phyloP scores from a whole-genome alignment of 2,797 vertebrate species.

The Sternotherus odoratus region DNA sequence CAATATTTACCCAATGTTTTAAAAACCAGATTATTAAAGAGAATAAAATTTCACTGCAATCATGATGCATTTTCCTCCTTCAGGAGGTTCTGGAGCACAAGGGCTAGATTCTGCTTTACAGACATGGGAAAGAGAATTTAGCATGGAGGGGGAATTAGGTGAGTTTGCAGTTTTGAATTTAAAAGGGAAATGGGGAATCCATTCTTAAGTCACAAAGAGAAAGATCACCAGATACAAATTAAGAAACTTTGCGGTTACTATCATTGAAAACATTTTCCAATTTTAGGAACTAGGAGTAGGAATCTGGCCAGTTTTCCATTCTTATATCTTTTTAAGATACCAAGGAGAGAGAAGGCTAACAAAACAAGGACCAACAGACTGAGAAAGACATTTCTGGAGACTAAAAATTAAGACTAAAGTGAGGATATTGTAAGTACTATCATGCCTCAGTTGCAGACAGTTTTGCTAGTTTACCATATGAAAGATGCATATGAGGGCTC shows the following conservation, averaged over 20 bases:
- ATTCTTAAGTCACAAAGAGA: conserved; percentile 4
- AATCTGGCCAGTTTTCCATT: neutral
- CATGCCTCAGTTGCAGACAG: neutral
- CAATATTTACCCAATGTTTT: conserved; percentile 9
- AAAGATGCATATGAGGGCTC: no score
- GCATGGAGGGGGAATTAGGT: neutral
- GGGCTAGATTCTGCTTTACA: neutral
- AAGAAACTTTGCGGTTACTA: conserved; percentile 6
- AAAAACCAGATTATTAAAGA: neutral
- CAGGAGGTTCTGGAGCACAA: neutral
- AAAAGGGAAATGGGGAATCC: no score
- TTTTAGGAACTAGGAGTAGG: neutral
- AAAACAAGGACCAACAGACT: neutral
- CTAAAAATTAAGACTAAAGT: neutral
- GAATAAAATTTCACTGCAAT: neutral
- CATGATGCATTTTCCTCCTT: conserved; percentile 15
- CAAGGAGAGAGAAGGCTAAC: conserved; percentile 2
- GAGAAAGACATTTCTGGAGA: neutral
- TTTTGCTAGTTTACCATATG: neutral
- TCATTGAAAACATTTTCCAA: conserved; percentile 1
- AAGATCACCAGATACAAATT: neutral
- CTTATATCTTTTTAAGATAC: neutral
- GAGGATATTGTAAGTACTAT: neutral
- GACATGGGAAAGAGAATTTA: conserved; percentile 16
- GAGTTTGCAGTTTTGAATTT: neutral